Base-by-base conservation (phyloP, 2,113 vertebrate species). In the Pimephales promelas region DNA sequence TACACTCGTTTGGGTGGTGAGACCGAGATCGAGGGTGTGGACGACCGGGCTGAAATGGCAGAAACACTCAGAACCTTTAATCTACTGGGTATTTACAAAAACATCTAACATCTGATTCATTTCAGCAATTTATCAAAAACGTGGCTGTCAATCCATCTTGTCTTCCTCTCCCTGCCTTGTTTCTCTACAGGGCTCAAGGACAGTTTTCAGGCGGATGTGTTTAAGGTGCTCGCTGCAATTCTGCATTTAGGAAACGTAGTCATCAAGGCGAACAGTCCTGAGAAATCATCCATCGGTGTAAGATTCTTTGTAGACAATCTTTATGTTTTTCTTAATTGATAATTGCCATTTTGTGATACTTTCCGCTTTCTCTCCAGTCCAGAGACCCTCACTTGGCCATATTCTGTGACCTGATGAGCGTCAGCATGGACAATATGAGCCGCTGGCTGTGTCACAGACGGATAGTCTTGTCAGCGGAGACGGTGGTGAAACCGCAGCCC, bases 161-260 rank as follows among this genome's bases (percentile, higher is more conserved):
- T 62, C 11, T 62, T 28, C 1, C 26, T 28, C 26, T 57, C 54
- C 26, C 13, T 1, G 0, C 81, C 71, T 16, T 87, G 28, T 75
- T 24, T 20, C 11, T 78, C 3, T 86, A 5, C 86, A 99, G 98
- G 97, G 79, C 90, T 99, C 84, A 94, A 94, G 71, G 90, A 93
- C 26, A 94, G 95, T 86, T 97, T 99, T 90, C 97, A 98, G 90
- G 94, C 93, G 86, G 95, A 97, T 43, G 88, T 97, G 31, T 99
- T 98, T 86, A 97, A 93, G 92, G 93, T 96, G 86, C 85, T 99
- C 86, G 96, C 97, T 5, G 96, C 95, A 7, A 94, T 99, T 92
- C 93, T 99, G 0, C 98, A 99, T 87, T 93, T 99, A 85, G 98
- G 98, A 85, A 99, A 99, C 0, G 92, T 97, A 79, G 89, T 94